Evolutionary conservation across 2,888 invertebrate species (phyloP).

Genomic region (Drosophila multiciliata): DNA sequence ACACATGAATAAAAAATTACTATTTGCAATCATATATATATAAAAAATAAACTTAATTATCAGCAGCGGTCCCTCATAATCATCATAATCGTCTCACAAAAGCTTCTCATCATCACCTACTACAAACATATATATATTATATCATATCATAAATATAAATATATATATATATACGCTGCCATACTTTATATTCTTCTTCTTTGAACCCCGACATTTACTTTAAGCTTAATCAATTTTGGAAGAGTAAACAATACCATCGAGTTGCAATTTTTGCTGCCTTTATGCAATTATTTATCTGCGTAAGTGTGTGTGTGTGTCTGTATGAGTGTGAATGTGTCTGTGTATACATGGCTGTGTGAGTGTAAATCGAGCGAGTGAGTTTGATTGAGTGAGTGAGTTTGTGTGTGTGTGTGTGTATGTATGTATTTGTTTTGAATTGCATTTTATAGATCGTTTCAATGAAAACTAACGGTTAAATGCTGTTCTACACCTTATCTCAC

Average conservation of each 20-base stretch:
- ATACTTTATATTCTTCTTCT: conserved; percentile 15
- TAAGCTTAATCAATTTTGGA: conserved; percentile 79
- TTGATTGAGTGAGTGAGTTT: conserved; percentile 26
- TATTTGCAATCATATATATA: conserved; percentile 82
- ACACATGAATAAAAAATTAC: conserved; percentile 81
- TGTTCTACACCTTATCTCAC: conserved; percentile 65
- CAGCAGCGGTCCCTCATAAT: conserved; percentile 61
- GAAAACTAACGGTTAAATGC: conserved; percentile 77
- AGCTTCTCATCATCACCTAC: conserved; percentile 48
- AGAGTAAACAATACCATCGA: conserved; percentile 81
- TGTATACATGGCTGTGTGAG: conserved; percentile 59
- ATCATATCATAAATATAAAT: conserved; percentile 39
- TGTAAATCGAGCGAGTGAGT: conserved; percentile 37
- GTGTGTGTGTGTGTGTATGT: conserved; percentile 31
- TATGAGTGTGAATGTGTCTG: conserved; percentile 26
- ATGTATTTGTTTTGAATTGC: conserved; percentile 34
- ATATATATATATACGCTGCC: conserved; percentile 43
- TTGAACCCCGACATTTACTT: conserved; percentile 50
- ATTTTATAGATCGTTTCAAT: conserved; percentile 67
- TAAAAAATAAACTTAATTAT: conserved; percentile 81
- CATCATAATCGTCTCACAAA: conserved; percentile 30
- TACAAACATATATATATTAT: conserved; percentile 38
- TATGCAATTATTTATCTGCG: conserved; percentile 63
- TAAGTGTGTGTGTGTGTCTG: conserved; percentile 40
- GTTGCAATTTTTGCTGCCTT: conserved; percentile 80